Evolutionary conservation across 2,888 invertebrate species (phyloP), one percentile per base, ranked within the genome.

Genomic region (Melipona beecheii): DNA sequence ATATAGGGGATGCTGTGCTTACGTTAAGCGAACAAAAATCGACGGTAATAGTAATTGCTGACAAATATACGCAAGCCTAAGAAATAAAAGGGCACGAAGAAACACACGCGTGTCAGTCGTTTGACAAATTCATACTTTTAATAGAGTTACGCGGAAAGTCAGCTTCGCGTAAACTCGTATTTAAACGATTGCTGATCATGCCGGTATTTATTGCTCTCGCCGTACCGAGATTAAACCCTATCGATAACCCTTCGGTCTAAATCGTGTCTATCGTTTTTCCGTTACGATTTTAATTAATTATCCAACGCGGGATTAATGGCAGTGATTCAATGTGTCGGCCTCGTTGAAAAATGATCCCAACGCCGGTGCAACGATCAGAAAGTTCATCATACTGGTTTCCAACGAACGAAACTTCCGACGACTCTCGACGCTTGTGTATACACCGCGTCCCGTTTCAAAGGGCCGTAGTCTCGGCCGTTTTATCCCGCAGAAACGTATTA

Each of bases 401-500:
- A 72, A n/a, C 17, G 27, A 36, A 27, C 66, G 56, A 56, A 66
- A 50, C 52, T 60, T 31, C 60, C 27, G 58, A 31, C 78, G 58
- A 52, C 52, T 68, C 78, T 43, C 49, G 68, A 43, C 60, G 77
- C 36, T 58, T 73, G 19, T 81, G 68, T 68, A 68, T 78, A 78
- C 69, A 68, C 52, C 52, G 71, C 71, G 65, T 54, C 60, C 81
- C 72, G 68, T 72, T 78, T 81, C 66, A 78, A 81, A 72, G 58
- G 71, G 81, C n/a, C 60, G 71, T 81, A 81, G 66, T 78, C 71
- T 72, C 81, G 52, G 31, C 31, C 76, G 74, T 62, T 84, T 85
- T 70, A 70, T 84, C 73, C 65, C 69, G 60, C 58, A 72, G 75
- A 83, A 83, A 73, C 65, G 72, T 83, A 83, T 84, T 79, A 85